Conservation (phyloP, 2,888 invertebrate species). For the Neoscelio sp. region DNA sequence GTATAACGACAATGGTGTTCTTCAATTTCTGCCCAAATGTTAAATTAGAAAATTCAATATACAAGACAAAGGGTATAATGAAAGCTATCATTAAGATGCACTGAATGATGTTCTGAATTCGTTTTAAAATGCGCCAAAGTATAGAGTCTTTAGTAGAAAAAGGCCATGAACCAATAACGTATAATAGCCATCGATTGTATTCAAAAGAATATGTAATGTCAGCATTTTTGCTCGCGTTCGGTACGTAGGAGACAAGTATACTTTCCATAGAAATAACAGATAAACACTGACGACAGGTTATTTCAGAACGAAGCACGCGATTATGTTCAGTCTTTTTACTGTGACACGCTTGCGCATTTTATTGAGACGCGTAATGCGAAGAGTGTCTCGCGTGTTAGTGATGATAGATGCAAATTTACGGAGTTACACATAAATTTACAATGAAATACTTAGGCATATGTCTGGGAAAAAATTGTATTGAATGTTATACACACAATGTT, state of each 20-base stretch:
- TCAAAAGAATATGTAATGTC: neutral
- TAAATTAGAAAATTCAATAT: neutral
- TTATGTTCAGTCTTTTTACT: neutral
- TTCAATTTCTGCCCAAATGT: neutral
- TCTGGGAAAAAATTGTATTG: neutral
- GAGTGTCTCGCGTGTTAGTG: neutral
- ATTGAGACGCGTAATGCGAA: neutral
- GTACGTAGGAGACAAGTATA: neutral
- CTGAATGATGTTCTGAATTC: neutral
- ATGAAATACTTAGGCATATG: neutral
- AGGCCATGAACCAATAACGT: neutral
- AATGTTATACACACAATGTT: too few species aligned
- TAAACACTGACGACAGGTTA: neutral
- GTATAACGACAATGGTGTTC: neutral
- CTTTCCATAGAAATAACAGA: neutral
- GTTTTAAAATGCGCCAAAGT: neutral
- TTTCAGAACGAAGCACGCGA: neutral
- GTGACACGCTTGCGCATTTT: neutral
- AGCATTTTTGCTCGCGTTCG: neutral
- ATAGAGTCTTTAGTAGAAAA: neutral
- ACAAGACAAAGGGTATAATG: neutral
- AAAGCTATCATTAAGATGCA: neutral
- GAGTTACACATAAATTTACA: neutral
- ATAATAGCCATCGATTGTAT: neutral
- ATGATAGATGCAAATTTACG: neutral